Conservation (phyloP, 2,113 vertebrate species). For the Oxygymnocypris stewartii region DNA sequence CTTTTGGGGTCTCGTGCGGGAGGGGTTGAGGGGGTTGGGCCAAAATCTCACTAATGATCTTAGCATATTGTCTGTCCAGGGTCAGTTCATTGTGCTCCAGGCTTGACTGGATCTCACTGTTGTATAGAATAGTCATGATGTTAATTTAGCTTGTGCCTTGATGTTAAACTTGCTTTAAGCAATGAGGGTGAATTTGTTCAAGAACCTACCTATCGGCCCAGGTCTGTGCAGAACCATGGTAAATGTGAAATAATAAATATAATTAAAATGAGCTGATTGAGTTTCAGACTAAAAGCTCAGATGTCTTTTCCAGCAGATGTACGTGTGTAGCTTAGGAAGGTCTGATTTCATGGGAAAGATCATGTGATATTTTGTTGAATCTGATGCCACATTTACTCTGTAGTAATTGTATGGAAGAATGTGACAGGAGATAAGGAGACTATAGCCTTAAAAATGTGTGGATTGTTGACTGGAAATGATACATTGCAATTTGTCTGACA, state of each 20-base stretch:
- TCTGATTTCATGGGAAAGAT: constrained; percentile 13
- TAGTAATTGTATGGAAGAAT: neutral
- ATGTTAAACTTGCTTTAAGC: neutral
- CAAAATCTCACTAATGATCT: neutral
- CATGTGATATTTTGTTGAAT: neutral
- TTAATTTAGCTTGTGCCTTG: neutral
- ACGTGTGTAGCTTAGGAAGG: neutral
- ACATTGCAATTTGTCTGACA: neutral
- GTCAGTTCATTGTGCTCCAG: neutral
- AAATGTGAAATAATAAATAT: neutral
- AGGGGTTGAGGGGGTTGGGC: constrained; percentile 19
- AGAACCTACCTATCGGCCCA: neutral
- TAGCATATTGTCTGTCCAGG: neutral
- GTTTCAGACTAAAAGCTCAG: neutral
- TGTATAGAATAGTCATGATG: neutral
- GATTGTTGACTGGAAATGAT: neutral
- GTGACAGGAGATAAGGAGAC: neutral
- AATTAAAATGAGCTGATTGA: neutral
- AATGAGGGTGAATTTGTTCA: neutral
- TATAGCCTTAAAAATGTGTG: neutral
- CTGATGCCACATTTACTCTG: neutral
- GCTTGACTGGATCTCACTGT: neutral
- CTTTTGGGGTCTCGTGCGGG: neutral
- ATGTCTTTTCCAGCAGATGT: neutral
- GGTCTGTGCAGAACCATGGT: neutral